Percentiles rank a stretch among this genome's conserved stretches.
Evolutionary conservation across 2,888 invertebrate species (phyloP).

Genomic region (Sphaeridia pumilis): DNA sequence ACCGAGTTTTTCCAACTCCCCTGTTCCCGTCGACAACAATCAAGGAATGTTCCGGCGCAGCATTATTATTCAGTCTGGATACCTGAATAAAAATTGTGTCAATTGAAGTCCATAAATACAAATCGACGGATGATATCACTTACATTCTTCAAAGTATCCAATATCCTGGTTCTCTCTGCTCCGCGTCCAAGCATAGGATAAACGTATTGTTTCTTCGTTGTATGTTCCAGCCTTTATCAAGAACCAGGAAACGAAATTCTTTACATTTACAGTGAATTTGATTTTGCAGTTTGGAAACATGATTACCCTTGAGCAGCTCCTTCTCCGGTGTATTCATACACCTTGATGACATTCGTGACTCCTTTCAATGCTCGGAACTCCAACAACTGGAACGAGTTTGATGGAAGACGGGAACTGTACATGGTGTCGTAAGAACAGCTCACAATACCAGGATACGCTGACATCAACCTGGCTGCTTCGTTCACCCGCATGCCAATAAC

Average conservation of each 20-base stretch:
- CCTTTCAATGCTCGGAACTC: slow-evolving; percentile 47
- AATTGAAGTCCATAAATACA: too few relatives aligned
- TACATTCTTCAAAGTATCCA: slow-evolving; percentile 14
- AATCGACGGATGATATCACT: too few relatives aligned
- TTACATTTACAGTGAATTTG: not conserved
- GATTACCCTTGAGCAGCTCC: slow-evolving; percentile 14
- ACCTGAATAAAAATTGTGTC: too few relatives aligned
- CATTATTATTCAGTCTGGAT: too few relatives aligned
- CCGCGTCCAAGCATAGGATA: slow-evolving; percentile 29
- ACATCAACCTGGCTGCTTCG: slow-evolving; percentile 55
- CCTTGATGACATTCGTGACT: slow-evolving; percentile 46
- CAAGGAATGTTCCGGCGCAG: too few relatives aligned
- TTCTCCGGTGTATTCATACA: slow-evolving; percentile 49
- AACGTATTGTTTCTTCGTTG: too few relatives aligned
- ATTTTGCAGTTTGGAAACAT: not conserved
- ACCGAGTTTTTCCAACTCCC: slow-evolving; percentile 49
- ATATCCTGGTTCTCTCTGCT: slow-evolving; percentile 19
- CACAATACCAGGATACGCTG: slow-evolving; percentile 49
- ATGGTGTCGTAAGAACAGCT: slow-evolving; percentile 51
- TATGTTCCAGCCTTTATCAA: not conserved
- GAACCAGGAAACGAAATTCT: not conserved
- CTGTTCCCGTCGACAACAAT: slow-evolving; percentile 48
- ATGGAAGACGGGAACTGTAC: slow-evolving; percentile 50
- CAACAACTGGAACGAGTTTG: slow-evolving; percentile 48
- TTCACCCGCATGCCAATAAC: slow-evolving; percentile 53